phyloP scores from a whole-genome alignment of 2,113 vertebrate genomes.

The Hippocampus barbouri region DNA sequence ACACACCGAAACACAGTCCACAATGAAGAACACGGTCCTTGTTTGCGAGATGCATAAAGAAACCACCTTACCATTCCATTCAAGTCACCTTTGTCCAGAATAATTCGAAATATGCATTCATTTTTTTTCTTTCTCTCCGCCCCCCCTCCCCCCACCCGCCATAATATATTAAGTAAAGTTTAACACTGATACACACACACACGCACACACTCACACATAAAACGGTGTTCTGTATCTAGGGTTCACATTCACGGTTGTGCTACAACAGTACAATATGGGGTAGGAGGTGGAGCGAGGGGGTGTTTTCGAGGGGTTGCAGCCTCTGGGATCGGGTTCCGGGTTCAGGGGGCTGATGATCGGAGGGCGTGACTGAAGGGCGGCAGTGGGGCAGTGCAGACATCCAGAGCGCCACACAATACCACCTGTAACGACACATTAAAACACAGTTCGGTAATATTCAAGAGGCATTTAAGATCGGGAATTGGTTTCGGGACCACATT shows the following conservation, averaged over 20 bases:
- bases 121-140: conserved; percentile 41
- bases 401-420: conserved; percentile 60
- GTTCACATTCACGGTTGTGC: conserved; percentile 97
- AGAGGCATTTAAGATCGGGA: too few species aligned
- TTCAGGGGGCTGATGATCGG: conserved; percentile 16
- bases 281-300: background rate
- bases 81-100: conserved; percentile 70
- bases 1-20: conserved; percentile 80
- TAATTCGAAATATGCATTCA: conserved; percentile 83
- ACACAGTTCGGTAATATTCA: background rate
- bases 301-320: conserved; percentile 69
- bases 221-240: conserved; percentile 76
- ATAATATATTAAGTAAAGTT: conserved; percentile 80
- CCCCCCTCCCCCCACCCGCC: conserved; percentile 14
- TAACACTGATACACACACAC: conserved; percentile 88
- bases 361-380: conserved; percentile 32
- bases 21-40: conserved; percentile 72
- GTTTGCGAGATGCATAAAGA: conserved; percentile 63
- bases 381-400: conserved; percentile 60
- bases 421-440: conserved; percentile 28
- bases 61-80: conserved; percentile 61
- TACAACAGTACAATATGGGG: conserved; percentile 84
- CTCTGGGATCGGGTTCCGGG: conserved; percentile 67
- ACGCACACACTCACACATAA: conserved; percentile 67
- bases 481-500: too few species aligned